Evolutionary conservation across 2,797 vertebrate species (phyloP).

Genomic region (Myotis pilosus): DNA sequence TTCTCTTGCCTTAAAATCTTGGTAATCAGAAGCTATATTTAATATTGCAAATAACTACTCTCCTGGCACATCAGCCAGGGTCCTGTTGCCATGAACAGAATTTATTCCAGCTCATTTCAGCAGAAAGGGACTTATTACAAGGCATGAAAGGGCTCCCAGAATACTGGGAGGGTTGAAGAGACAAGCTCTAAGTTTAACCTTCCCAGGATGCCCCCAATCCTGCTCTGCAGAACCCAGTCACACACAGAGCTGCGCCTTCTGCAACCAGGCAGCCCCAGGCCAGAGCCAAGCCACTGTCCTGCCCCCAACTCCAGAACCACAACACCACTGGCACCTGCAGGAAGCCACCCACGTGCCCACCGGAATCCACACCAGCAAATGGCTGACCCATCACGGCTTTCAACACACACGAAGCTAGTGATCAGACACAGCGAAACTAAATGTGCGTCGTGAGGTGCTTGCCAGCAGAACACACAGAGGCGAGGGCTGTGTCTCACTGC

Average conservation of each 20-base stretch:
- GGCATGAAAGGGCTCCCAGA: neutral
- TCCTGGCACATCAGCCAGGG: neutral
- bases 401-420: neutral
- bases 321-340: neutral
- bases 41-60: neutral
- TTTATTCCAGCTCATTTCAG: neutral
- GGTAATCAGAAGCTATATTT: neutral
- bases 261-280: neutral
- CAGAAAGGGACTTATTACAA: neutral
- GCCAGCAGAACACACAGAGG: neutral
- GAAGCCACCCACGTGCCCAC: neutral
- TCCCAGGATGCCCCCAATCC: neutral
- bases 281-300: neutral
- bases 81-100: neutral
- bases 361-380: neutral
- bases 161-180: neutral
- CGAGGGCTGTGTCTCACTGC: neutral
- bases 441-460: rapidly evolving
- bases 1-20: neutral
- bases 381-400: neutral
- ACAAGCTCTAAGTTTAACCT: neutral
- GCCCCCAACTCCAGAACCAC: neutral
- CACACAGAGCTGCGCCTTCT: neutral
- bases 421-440: neutral
- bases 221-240: neutral